A percentile compares a stretch with the other conserved stretches of the same genome.
phyloP scores from a whole-genome alignment of 2,113 vertebrate genomes.

The Aegithalos caudatus region DNA sequence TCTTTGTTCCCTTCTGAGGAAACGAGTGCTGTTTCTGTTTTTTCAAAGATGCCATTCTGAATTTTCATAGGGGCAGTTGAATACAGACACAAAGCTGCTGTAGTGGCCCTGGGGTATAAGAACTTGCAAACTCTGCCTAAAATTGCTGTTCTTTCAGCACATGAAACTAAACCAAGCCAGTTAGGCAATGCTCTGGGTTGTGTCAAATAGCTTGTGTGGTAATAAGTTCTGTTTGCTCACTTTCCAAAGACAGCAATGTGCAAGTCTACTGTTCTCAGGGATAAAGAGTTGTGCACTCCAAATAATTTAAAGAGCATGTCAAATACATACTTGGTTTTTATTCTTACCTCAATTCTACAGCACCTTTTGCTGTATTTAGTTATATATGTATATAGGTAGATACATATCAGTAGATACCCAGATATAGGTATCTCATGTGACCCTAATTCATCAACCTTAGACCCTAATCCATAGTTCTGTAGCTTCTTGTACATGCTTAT shows the following conservation, averaged over 20 bases:
- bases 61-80: not conserved
- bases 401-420: rapidly evolving
- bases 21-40: not conserved
- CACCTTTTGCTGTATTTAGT: not conserved
- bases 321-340: not conserved
- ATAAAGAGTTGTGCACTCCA: not conserved
- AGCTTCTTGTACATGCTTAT: not conserved
- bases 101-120: not conserved
- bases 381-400: not conserved
- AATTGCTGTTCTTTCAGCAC: not conserved
- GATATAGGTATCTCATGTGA: not conserved
- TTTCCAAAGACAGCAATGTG: not conserved
- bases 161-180: not conserved
- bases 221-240: not conserved
- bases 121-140: not conserved
- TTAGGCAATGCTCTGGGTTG: not conserved
- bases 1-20: not conserved
- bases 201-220: not conserved
- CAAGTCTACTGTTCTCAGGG: not conserved
- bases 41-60: not conserved
- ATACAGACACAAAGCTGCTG: not conserved
- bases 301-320: not conserved
- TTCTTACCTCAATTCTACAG: not conserved
- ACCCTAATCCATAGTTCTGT: not conserved
- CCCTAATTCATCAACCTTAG: not conserved